A percentile compares a stretch with the other conserved stretches of the same genome.
Conservation (phyloP, 1,140 invertebrate genomes). For the Mylabris phalerata region DNA sequence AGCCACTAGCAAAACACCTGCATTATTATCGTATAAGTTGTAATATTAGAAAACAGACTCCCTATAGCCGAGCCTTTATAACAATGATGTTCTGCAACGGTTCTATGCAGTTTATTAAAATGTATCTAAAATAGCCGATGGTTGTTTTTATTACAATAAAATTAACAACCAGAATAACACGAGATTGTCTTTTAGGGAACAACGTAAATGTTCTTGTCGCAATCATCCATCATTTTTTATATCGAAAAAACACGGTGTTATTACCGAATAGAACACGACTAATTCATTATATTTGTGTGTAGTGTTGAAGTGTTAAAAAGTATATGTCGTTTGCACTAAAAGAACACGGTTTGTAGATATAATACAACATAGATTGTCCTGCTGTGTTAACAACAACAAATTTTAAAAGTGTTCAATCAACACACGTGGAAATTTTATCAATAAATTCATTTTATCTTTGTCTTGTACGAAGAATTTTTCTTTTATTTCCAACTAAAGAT, state of each 20-base stretch:
- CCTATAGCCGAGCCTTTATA: background rate
- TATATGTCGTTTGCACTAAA: constrained; percentile 1
- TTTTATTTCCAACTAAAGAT: constrained; percentile 2
- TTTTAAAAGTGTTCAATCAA: background rate
- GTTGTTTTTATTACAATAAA: constrained; percentile 3
- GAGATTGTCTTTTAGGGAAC: background rate
- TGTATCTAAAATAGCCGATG: background rate
- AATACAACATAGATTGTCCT: too few relatives aligned
- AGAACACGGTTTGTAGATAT: background rate
- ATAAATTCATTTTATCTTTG: background rate
- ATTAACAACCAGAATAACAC: background rate
- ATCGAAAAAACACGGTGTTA: background rate
- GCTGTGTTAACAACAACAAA: background rate
- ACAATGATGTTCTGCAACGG: constrained; percentile 13
- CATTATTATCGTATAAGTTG: background rate
- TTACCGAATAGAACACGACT: background rate
- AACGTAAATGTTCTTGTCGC: background rate
- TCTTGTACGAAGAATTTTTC: background rate
- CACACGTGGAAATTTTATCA: background rate
- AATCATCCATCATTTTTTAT: constrained; percentile 1
- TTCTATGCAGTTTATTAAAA: constrained; percentile 5
- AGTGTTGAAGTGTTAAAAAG: constrained; percentile 2
- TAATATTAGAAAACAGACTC: too few relatives aligned
- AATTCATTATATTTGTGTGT: background rate
- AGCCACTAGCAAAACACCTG: constrained; percentile 13